Percentiles rank a stretch among this genome's conserved stretches.
Conservation (phyloP, 1,140 invertebrate genomes). For the Meloidogyne hapla region DNA sequence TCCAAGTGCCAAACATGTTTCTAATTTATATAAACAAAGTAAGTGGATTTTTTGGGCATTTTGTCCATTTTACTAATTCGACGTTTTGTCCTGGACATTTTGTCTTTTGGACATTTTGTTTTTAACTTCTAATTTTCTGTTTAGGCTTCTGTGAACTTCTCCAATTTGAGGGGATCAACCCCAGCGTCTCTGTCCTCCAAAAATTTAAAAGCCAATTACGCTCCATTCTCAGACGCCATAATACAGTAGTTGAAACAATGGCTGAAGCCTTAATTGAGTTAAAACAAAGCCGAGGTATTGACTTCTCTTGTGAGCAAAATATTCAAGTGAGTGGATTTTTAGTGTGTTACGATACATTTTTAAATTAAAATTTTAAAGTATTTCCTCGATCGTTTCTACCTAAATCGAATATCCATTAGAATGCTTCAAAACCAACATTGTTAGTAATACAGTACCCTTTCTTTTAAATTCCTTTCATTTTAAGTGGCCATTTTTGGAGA, state of each 20-base stretch:
- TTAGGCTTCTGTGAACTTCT: constrained; percentile 28
- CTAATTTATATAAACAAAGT: constrained; percentile 59
- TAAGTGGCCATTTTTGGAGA: constrained; percentile 49
- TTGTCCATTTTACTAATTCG: not conserved
- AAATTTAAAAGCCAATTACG: constrained; percentile 58
- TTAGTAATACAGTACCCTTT: not conserved
- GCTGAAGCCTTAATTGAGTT: constrained; percentile 93
- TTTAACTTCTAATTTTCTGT: not conserved
- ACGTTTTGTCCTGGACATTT: too few species aligned
- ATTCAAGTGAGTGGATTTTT: constrained; percentile 70
- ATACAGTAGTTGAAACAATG: constrained; percentile 96
- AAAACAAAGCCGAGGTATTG: constrained; percentile 85
- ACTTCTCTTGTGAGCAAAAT: constrained; percentile 81
- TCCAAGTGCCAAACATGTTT: constrained; percentile 53
- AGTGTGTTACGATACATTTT: too few species aligned
- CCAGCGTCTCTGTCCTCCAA: constrained; percentile 5
- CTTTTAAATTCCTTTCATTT: not conserved
- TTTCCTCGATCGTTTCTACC: constrained; percentile 94
- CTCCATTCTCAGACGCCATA: constrained; percentile 76
- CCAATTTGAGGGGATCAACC: constrained; percentile 26
- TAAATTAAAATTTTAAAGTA: constrained; percentile 70
- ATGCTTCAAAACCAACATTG: constrained; percentile 97
- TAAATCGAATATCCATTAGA: constrained; percentile 88
- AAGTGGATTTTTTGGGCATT: not conserved
- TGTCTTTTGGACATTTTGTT: constrained; percentile 24